Percentiles rank a stretch among this genome's conserved stretches.
These are phyloP conservation scores for Tetraodon nigroviridis DNA, from an alignment of 2,113 vertebrate genomes.

Conservation along the genomic window DNA sequence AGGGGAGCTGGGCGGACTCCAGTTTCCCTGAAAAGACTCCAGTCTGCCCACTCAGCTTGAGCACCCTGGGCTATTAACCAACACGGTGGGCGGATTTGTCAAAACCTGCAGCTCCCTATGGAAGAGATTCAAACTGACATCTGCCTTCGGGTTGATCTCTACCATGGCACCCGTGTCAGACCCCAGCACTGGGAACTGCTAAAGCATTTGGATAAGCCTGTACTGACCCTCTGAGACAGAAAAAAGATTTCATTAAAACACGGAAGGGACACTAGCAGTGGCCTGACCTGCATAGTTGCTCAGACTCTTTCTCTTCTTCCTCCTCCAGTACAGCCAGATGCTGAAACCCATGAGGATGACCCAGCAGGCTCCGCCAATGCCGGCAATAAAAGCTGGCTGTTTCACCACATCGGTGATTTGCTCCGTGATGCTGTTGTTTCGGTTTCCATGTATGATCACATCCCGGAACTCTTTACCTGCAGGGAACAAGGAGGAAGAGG, in stretches of 20 bases:
- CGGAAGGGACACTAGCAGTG: not conserved
- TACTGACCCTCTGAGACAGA: slow-evolving; percentile 6
- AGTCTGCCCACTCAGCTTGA: slow-evolving; percentile 47
- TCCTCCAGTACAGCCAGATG: slow-evolving; percentile 98
- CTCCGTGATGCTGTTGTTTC: slow-evolving; percentile 98
- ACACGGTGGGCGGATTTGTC: slow-evolving; percentile 55
- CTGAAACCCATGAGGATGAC: slow-evolving; percentile 99
- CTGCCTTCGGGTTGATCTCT: slow-evolving; percentile 37
- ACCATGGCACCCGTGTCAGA: slow-evolving; percentile 12
- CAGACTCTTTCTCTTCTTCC: slow-evolving; percentile 99
- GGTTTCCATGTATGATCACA: slow-evolving; percentile 90
- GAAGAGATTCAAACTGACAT: slow-evolving; percentile 41
- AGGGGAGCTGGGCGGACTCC: slow-evolving; percentile 45
- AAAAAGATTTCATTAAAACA: not conserved
- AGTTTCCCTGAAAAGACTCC: slow-evolving; percentile 47
- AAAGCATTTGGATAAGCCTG: slow-evolving; percentile 12
- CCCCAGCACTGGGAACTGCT: slow-evolving; percentile 1
- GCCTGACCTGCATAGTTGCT: slow-evolving; percentile 97
- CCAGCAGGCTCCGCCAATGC: slow-evolving; percentile 98
- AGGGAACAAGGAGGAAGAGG: slow-evolving; percentile 18
- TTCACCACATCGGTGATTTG: slow-evolving; percentile 99
- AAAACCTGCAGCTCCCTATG: slow-evolving; percentile 34
- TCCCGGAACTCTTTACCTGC: slow-evolving; percentile 80
- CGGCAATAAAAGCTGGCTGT: slow-evolving; percentile 97
- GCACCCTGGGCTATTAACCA: slow-evolving; percentile 47